Base-by-base conservation (phyloP, 1,140 invertebrate genomes). In the Danaus plexippus region DNA sequence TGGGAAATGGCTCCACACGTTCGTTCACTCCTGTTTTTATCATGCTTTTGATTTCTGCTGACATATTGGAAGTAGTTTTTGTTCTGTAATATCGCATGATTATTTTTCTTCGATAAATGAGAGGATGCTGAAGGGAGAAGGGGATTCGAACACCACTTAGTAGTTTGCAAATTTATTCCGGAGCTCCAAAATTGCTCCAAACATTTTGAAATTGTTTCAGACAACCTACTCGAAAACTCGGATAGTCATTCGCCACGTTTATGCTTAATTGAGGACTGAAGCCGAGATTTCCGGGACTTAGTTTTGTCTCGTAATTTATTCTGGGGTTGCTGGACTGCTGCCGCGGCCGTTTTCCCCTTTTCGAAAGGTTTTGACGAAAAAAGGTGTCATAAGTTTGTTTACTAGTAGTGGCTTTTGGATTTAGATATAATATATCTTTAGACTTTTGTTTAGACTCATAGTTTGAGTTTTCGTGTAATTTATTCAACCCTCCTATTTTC, bases 151-250 rank as follows among this genome's bases (percentile, higher is more conserved):
- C 49, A 13, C 64, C 54, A 6, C 18, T 43, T 22, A 60, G 11
- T 1, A 63, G 11, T 22, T 50, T 44, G 58, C 64, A 65, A 45
- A 66, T 63, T 42, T 52, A 9, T 32, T 60, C 32, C 10, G 64
- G 64, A 15, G 60, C 60, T 13, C 57, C 64, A 43, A 66, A 52
- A 22, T 61, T 56, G 47, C 53, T 52, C 63, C 59, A 62, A 15
- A 59, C 43, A 61, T 32, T 18, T 13, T 49, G 55, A 65, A 43
- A 65, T 61, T 51, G 53, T 12, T 10, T 22, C n/a, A 66, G 59
- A 62, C 63, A 61, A 11, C 63, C 63, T n/a, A 56, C 63, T 9
- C 46, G 59, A 66, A 59, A 61, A 47, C 2, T 18, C 18, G 1
- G 11, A 47, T 12, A 61, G 7, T 32, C 22, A 32, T 32, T 32